Evolutionary conservation across 2,888 invertebrate species (phyloP), one percentile per base, ranked within the genome.

Genomic region (Drosophila yooni): DNA sequence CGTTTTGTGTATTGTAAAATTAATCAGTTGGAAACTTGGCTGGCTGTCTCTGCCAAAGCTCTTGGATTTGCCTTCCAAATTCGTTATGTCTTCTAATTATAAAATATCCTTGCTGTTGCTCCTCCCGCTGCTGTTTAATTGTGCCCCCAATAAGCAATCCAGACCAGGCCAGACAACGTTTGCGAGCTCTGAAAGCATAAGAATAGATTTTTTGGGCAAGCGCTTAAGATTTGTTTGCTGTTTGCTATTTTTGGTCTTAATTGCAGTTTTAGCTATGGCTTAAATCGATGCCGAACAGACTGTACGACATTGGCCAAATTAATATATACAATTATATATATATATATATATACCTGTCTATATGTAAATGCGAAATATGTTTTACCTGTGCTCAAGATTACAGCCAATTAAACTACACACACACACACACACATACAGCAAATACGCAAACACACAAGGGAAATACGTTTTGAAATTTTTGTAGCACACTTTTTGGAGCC

Each of bases 21-120:
- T 85, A 89, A 88, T 88, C 87, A 83, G 81, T 88, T 81, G 88
- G 79, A 88, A 87, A 85, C 66, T 83, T 70, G 78, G 68, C 68
- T 43, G 3, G 27, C 54, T 36, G 27, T 38, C 53, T 36, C 51
- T 58, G 68, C 66, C 70, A 81, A 76, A 79, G 73, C 76, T 69
- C 59, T 29, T 34, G 76, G 81, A 81, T 80, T 84, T 82, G 82
- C 63, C 62, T 74, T 65, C 66, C 71, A 67, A 73, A 79, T 75
- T 74, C 74, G 82, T 82, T 82, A 78, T 79, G 71, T 82, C 76
- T 71, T 70, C 65, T 81, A 88, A 84, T 86, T 83, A 86, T 65
- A 86, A 83, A 88, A 74, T 72, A 54, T 51, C 56, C 63, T 38
- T 66, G 67, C 61, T 56, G 68, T 51, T 67, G 59, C 18, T 74